Percentiles rank a stretch among this genome's conserved stretches.
Evolutionary conservation across 2,797 vertebrate genomes (phyloP).

Genomic region (Ara ararauna): DNA sequence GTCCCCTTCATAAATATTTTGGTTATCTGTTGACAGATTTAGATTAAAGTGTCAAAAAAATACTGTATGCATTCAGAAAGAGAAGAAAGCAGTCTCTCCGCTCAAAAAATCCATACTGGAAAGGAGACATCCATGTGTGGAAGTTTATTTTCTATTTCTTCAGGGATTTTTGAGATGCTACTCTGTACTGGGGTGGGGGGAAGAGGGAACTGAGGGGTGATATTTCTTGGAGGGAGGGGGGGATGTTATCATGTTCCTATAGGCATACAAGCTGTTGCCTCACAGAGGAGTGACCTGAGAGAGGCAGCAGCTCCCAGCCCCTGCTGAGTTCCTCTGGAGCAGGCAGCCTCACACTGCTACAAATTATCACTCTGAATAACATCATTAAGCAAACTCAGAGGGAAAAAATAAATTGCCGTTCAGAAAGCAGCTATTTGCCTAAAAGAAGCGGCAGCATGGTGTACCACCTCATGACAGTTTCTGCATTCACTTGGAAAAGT

Average conservation of each 20-base stretch:
- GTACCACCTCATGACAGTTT: not conserved
- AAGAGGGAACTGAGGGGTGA: not conserved
- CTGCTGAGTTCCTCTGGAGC: constrained; percentile 18
- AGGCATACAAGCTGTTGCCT: constrained; percentile 41
- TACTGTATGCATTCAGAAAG: not conserved
- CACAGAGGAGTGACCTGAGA: not conserved
- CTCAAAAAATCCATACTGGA: not conserved
- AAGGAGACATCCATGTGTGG: not conserved
- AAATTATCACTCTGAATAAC: constrained; percentile 60
- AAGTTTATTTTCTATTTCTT: not conserved
- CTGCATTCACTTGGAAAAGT: not conserved
- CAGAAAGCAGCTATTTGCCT: constrained; percentile 25
- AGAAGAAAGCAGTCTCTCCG: not conserved
- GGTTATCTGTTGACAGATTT: not conserved
- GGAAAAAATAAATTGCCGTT: constrained; percentile 43
- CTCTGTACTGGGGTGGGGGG: not conserved
- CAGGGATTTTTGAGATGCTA: not conserved
- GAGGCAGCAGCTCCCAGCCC: constrained; percentile 13
- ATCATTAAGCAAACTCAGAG: constrained; percentile 47
- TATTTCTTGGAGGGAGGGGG: not conserved
- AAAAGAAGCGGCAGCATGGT: not conserved
- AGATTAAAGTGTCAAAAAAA: not conserved
- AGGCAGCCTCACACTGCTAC: constrained; percentile 6
- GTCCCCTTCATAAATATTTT: not conserved
- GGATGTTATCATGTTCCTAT: not conserved